Evolutionary conservation across 2,797 vertebrate genomes (phyloP).

Genomic region (Aythya fuligula): DNA sequence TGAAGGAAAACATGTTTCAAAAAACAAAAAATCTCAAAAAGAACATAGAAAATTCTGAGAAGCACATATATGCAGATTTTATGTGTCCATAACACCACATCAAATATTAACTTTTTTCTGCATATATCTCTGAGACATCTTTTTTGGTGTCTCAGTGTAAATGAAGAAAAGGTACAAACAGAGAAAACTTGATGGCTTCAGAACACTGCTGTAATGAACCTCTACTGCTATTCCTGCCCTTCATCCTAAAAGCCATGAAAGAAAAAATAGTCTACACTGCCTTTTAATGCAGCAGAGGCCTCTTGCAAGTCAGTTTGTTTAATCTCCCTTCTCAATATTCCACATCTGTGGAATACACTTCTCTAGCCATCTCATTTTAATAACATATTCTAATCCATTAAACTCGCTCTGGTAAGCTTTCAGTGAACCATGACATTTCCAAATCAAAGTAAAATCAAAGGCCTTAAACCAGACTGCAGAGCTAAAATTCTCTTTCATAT

Average conservation of each 20-base stretch:
- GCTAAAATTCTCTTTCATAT: conserved; percentile 23
- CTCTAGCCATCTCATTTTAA: conserved; percentile 37
- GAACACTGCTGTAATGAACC: not conserved
- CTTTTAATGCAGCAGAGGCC: not conserved
- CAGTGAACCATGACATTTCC: conserved; percentile 41
- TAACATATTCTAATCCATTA: conserved; percentile 62
- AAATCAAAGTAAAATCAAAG: conserved; percentile 49
- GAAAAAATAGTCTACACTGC: not conserved
- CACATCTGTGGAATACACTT: conserved; percentile 16
- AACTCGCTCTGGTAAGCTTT: conserved; percentile 23
- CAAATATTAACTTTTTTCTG: not conserved
- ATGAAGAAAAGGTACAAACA: not conserved
- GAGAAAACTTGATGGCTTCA: not conserved
- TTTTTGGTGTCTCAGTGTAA: not conserved
- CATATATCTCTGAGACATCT: not conserved
- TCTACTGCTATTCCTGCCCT: not conserved
- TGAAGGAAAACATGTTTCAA: not conserved
- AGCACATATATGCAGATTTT: not conserved
- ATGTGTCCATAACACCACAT: not conserved
- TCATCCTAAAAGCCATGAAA: not conserved
- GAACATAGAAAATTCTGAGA: not conserved
- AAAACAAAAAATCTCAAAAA: not conserved
- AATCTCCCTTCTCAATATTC: conserved; percentile 32
- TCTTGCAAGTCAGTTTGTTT: not conserved
- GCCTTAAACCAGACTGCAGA: conserved; percentile 19